phyloP scores from a whole-genome alignment of 2,113 vertebrate genomes.

The Epinephelus moara region DNA sequence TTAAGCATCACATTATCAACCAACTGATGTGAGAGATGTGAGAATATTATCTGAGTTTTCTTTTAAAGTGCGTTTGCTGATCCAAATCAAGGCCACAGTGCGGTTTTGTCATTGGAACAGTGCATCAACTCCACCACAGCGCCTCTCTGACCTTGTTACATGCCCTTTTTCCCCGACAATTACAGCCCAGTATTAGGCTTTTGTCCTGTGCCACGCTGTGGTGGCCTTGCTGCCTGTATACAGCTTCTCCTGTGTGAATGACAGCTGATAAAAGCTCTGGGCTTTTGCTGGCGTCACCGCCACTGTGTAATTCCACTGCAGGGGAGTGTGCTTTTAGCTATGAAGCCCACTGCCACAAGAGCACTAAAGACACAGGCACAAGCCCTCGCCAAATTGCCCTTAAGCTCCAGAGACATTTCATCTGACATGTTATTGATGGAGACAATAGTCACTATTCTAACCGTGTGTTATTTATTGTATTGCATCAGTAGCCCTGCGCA shows the following conservation, averaged over 20 bases:
- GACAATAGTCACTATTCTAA: conserved; percentile 62
- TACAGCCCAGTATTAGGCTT: conserved; percentile 74
- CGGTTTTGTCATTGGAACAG: conserved; percentile 44
- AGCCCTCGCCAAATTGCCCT: conserved; percentile 69
- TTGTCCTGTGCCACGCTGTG: conserved; percentile 69
- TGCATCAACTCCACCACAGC: conserved; percentile 54
- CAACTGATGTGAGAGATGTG: conserved; percentile 1
- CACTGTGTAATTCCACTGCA: conserved; percentile 79
- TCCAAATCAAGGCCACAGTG: conserved; percentile 57
- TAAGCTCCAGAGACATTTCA: conserved; percentile 71
- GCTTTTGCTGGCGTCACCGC: conserved; percentile 72
- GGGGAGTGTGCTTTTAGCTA: conserved; percentile 79
- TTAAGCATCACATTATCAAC: background rate
- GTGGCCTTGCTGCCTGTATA: conserved; percentile 77
- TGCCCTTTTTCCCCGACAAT: conserved; percentile 71
- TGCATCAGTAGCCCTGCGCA: conserved; percentile 54
- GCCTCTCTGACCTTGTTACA: conserved; percentile 75
- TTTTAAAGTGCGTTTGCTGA: conserved; percentile 40
- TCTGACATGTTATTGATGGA: conserved; percentile 78
- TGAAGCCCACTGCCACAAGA: conserved; percentile 72
- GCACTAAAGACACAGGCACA: conserved; percentile 75
- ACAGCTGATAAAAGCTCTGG: conserved; percentile 79
- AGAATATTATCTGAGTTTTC: conserved; percentile 29
- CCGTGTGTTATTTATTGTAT: conserved; percentile 60
- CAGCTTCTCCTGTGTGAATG: conserved; percentile 75